Conservation (phyloP, 2,888 invertebrate genomes). For the Cephus pulcher region DNA sequence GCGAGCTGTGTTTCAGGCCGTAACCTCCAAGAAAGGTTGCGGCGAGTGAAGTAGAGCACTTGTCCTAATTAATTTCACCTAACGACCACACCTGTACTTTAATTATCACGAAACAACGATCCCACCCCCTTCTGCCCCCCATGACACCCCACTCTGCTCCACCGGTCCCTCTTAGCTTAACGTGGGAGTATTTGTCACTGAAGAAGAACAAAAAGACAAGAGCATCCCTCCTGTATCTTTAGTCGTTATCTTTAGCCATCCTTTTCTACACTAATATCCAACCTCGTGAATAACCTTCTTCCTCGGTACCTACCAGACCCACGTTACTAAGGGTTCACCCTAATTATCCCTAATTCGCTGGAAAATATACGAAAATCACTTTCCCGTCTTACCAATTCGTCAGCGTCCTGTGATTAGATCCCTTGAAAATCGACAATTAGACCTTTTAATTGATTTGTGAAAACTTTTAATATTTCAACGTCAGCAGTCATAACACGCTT, state of each 20-base stretch:
- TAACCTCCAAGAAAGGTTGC: background rate
- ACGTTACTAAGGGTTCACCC: background rate
- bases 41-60: background rate
- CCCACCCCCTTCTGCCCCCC: background rate
- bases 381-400: background rate
- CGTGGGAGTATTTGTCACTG: slow-evolving; percentile 50
- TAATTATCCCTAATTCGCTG: background rate
- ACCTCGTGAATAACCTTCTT: background rate
- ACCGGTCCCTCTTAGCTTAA: slow-evolving; percentile 42
- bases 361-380: background rate
- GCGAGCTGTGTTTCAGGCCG: background rate
- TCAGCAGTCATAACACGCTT: background rate
- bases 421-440: background rate
- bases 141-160: slow-evolving; percentile 17
- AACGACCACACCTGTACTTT: slow-evolving; percentile 42
- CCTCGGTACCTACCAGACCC: background rate
- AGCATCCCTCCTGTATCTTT: slow-evolving; percentile 1
- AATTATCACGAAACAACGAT: slow-evolving; percentile 49
- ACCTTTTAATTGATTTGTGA: background rate
- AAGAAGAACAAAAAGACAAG: slow-evolving; percentile 40
- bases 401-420: background rate
- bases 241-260: background rate
- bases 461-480: background rate
- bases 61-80: slow-evolving; percentile 50
- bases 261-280: background rate